Conservation (phyloP, 2,888 invertebrate genomes). For the Rhopalosiphum nymphaeae region DNA sequence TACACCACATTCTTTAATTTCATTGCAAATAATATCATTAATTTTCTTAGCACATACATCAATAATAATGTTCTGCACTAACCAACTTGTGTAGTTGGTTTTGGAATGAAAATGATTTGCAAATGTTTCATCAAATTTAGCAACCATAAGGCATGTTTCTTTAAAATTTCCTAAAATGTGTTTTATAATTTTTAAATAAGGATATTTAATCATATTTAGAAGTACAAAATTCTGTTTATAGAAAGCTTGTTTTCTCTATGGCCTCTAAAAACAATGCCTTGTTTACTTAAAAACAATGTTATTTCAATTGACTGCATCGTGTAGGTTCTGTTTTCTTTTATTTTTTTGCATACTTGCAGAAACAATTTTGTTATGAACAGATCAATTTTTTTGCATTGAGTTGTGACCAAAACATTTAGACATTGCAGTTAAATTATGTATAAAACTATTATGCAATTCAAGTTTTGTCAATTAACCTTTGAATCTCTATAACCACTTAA, state of each 20-base stretch:
- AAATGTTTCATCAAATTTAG: no score
- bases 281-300: constrained; percentile 4
- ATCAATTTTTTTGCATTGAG: background rate
- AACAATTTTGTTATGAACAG: background rate
- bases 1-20: constrained; percentile 6
- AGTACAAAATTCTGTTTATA: background rate
- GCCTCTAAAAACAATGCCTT: constrained; percentile 2
- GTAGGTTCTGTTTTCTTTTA: constrained; percentile 14
- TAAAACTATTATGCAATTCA: background rate
- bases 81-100: background rate
- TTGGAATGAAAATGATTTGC: no score
- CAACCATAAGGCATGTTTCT: no score
- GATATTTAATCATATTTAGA: background rate
- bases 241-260: background rate
- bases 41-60: constrained; percentile 4
- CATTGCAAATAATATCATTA: background rate
- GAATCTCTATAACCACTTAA: constrained; percentile 23
- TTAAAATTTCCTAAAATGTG: background rate
- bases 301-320: constrained; percentile 13
- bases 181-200: constrained; percentile 1
- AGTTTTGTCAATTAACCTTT: background rate
- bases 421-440: background rate
- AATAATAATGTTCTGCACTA: background rate
- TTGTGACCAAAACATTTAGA: background rate
- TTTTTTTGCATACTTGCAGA: constrained; percentile 24